A percentile compares a stretch with the other conserved stretches of the same genome.
These are phyloP conservation scores for Thermophis baileyi DNA, from an alignment of 2,113 vertebrate species.

Conservation along the genomic window DNA sequence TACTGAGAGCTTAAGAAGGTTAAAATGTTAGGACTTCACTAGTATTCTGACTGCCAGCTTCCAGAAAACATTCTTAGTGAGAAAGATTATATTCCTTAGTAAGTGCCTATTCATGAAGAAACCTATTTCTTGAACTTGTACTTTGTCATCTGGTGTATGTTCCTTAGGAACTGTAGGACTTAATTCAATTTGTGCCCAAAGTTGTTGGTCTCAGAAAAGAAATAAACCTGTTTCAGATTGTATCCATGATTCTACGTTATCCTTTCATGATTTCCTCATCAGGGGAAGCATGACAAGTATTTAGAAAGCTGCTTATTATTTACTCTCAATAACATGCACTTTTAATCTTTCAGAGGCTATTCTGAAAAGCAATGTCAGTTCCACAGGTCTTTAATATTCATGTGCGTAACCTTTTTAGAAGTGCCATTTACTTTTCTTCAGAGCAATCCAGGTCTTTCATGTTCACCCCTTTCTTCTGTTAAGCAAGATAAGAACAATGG, in stretches of 20 bases:
- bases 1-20: not conserved
- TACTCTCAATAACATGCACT: not conserved
- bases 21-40: not conserved
- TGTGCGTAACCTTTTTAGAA: constrained; percentile 47
- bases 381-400: constrained; percentile 13
- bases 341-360: not conserved
- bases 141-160: not conserved
- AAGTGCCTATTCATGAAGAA: not conserved
- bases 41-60: not conserved
- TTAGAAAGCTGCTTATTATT: not conserved
- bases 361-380: not conserved
- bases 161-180: not conserved
- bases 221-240: not conserved
- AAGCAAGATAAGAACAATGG: constrained; percentile 64
- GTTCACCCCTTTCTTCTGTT: constrained; percentile 39
- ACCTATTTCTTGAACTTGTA: not conserved
- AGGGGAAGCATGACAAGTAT: not conserved
- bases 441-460: constrained; percentile 35
- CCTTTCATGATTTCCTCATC: not conserved
- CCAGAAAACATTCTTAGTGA: not conserved
- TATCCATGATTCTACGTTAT: not conserved
- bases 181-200: not conserved
- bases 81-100: not conserved
- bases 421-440: constrained; percentile 31
- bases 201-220: not conserved